Percentiles rank a stretch among this genome's conserved stretches.
Conservation (phyloP, 2,113 vertebrate genomes). For the Gadus macrocephalus region DNA sequence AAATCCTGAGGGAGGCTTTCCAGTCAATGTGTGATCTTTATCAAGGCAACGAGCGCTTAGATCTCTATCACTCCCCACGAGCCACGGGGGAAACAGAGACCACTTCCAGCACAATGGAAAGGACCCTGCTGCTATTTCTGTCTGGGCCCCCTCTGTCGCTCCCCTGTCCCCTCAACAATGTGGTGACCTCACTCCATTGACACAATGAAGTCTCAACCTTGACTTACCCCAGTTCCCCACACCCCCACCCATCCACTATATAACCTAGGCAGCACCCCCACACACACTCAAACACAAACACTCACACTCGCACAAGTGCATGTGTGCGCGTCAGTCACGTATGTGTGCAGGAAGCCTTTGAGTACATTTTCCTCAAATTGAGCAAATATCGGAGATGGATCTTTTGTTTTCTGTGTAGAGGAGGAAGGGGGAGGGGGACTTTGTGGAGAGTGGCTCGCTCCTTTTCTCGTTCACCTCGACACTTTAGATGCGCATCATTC, state of each 20-base stretch:
- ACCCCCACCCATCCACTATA: background rate
- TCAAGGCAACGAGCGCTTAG: constrained; percentile 67
- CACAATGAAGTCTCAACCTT: constrained; percentile 58
- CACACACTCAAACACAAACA: too few species aligned
- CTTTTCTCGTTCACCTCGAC: constrained; percentile 39
- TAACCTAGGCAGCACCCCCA: too few species aligned
- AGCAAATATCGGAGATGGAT: constrained; percentile 20
- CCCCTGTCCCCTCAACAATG: constrained; percentile 58
- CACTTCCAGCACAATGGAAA: constrained; percentile 67
- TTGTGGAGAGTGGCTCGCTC: constrained; percentile 24
- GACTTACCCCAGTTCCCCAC: constrained; percentile 19
- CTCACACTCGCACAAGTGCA: too few species aligned
- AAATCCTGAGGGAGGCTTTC: constrained; percentile 71
- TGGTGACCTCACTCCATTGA: constrained; percentile 62
- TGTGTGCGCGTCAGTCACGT: too few species aligned
- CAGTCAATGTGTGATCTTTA: constrained; percentile 76
- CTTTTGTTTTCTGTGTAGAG: constrained; percentile 12
- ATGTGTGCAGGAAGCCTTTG: too few species aligned
- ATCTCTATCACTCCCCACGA: constrained; percentile 70
- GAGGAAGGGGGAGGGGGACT: background rate
- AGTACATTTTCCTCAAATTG: constrained; percentile 5
- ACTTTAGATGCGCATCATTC: constrained; percentile 30
- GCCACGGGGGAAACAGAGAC: constrained; percentile 69
- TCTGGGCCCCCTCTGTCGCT: constrained; percentile 35
- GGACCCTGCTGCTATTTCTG: constrained; percentile 62